Base-by-base conservation (phyloP, 2,797 vertebrate species). In the Botia kubotai region DNA sequence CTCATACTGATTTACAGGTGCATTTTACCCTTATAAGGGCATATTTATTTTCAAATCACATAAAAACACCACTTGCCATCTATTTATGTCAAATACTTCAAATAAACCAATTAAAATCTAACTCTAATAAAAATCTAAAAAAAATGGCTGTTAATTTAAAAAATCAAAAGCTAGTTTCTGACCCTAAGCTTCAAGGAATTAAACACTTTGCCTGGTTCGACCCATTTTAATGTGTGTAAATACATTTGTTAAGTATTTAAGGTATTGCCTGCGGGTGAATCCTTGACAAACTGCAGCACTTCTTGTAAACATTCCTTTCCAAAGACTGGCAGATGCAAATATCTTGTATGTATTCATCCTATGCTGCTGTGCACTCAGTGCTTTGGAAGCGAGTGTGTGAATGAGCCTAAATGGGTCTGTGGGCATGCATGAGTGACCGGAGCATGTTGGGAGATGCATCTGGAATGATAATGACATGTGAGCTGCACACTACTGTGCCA, bases 401-500 rank as follows among this genome's bases (percentile, higher is more conserved):
- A 52, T 2, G 70, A 48, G 72, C 43, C 19, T 48, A 76, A 68
- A 76, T 84, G 77, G 72, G 36, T 80, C 62, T 70, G 75, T 81
- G 67, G 19, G 63, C 53, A 50, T 29, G 66, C 79, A 63, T 63
- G 82, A 77, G 72, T 78, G 82, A 84, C 66, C 69, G 63, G 17
- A 68, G 62, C 76, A 26, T 46, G 67, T 67, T 77, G 55, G 39
- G 39, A 71, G 72, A 87, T 90, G 88, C 90, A 87, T 90, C 84
- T 85, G 81, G 91, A 91, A 92, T 92, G 87, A 90, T 87, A 93
- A 91, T 87, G 87, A 89, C 52, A 6, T 69, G 66, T 77, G 81
- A 85, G 85, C 81, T 71, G 89, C 89, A 91, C 91, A 85, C 86
- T 84, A 85, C 82, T 86, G 26, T 84, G 75, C 60, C 53, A 63